A percentile compares a stretch with the other conserved stretches of the same genome.
These are phyloP conservation scores for Saccopteryx bilineata DNA, from an alignment of 2,113 vertebrate species.

Conservation along the genomic window DNA sequence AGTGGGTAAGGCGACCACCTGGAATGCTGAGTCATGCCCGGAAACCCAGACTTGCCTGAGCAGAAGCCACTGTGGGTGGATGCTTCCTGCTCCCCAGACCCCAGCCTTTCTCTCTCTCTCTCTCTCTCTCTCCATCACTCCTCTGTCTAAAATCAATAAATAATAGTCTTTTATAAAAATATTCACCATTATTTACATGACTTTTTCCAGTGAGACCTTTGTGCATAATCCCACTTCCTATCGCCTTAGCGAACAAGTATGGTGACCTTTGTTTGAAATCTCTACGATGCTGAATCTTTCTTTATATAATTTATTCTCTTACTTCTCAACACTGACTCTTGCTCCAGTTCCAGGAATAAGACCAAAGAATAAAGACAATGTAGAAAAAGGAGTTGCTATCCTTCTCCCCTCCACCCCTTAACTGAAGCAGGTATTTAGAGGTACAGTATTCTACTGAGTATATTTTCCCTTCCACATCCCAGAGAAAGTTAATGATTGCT, in stretches of 20 bases:
- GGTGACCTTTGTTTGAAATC: conserved; percentile 7
- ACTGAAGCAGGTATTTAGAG: not conserved
- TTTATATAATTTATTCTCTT: not conserved
- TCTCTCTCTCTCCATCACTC: too few species aligned
- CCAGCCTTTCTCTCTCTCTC: too few species aligned
- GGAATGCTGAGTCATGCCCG: too few species aligned
- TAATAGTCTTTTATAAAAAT: not conserved
- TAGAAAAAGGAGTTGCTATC: not conserved
- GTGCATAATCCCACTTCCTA: not conserved
- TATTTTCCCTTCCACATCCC: not conserved
- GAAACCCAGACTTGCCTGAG: too few species aligned
- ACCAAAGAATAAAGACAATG: not conserved
- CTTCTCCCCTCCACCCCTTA: too few species aligned
- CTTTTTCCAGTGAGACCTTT: not conserved
- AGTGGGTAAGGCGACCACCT: too few species aligned
- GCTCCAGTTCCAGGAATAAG: conserved; percentile 31
- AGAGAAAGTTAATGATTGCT: not conserved
- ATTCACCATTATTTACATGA: conserved; percentile 18
- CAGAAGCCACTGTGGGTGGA: too few species aligned
- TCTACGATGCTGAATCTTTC: conserved; percentile 1
- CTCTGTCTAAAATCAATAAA: too few species aligned
- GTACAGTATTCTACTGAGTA: not conserved
- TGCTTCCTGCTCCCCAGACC: too few species aligned
- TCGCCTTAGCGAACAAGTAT: not conserved
- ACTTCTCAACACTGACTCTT: not conserved